phyloP scores from a whole-genome alignment of 2,888 invertebrate genomes.

The Apoda limacodes region DNA sequence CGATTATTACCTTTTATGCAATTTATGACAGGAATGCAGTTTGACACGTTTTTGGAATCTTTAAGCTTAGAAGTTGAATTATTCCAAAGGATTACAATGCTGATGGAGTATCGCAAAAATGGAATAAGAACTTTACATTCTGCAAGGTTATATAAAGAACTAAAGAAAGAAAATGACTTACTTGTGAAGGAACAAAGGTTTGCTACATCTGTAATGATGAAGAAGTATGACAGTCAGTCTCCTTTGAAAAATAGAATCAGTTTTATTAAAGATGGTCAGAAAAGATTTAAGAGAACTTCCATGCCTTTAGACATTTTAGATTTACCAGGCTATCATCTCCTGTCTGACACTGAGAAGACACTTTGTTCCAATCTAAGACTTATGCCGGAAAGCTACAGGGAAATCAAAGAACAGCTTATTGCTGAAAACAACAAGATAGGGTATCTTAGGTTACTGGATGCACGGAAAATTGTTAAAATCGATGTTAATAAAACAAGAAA shows the following conservation, averaged over 20 bases:
- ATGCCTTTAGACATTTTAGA: conserved; percentile 74
- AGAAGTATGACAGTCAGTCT: conserved; percentile 44
- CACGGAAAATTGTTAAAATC: conserved; percentile 86
- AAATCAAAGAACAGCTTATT: conserved; percentile 80
- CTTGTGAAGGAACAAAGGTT: conserved; percentile 59
- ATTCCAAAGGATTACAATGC: conserved; percentile 68
- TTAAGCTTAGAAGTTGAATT: conserved; percentile 78
- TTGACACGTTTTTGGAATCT: conserved; percentile 83
- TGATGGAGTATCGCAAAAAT: conserved; percentile 75
- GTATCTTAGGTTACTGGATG: conserved; percentile 81
- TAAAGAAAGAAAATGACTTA: conserved; percentile 72
- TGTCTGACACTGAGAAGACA: conserved; percentile 78
- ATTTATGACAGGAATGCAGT: conserved; percentile 77
- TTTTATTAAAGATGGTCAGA: conserved; percentile 27
- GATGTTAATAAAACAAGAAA: conserved; percentile 94
- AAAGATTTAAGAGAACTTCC: conserved; percentile 42
- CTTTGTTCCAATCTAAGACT: conserved; percentile 82
- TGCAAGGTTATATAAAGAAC: conserved; percentile 73
- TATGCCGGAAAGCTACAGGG: conserved; percentile 81
- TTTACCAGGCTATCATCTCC: conserved; percentile 81
- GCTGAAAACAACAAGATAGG: conserved; percentile 82
- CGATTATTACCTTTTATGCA: conserved; percentile 80
- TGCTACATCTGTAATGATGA: conserved; percentile 39
- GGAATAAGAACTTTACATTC: conserved; percentile 77
- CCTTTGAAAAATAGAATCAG: conserved; percentile 32